phyloP scores from a whole-genome alignment of 1,140 invertebrate species.

The Drosophila nebulosa region DNA sequence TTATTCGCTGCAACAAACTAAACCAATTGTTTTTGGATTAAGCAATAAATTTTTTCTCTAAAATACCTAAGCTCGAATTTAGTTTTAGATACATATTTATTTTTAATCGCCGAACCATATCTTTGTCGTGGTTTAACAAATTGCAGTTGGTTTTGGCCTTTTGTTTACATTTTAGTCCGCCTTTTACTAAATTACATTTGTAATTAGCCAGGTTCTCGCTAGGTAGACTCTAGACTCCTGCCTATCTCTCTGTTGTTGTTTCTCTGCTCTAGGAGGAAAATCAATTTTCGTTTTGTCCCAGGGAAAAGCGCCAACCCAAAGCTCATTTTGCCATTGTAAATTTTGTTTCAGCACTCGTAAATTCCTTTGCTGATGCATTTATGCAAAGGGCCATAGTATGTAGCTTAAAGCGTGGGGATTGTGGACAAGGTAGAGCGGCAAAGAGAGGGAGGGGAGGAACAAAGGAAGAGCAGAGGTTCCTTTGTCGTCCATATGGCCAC shows the following conservation, averaged over 20 bases:
- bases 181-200: conserved; percentile 64
- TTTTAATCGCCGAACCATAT: background rate
- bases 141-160: conserved; percentile 25
- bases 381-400: conserved; percentile 48
- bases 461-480: background rate
- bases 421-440: background rate
- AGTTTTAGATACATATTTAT: background rate
- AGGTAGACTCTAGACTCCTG: background rate
- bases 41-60: too few relatives aligned
- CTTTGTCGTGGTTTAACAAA: conserved; percentile 26
- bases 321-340: conserved; percentile 57
- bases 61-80: background rate
- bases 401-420: background rate
- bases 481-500: conserved; percentile 3
- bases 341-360: conserved; percentile 60
- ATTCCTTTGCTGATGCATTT: conserved; percentile 72
- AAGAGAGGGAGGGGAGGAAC: background rate
- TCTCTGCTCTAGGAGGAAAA: conserved; percentile 23
- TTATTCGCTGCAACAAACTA: too few relatives aligned
- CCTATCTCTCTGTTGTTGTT: conserved; percentile 2
- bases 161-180: conserved; percentile 9
- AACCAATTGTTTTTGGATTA: conserved; percentile 71
- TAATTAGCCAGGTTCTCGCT: conserved; percentile 48
- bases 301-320: conserved; percentile 23
- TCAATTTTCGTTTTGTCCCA: conserved; percentile 59